These are phyloP conservation scores for Trachemys scripta DNA, from an alignment of 2,113 vertebrate genomes.

Conservation along the genomic window DNA sequence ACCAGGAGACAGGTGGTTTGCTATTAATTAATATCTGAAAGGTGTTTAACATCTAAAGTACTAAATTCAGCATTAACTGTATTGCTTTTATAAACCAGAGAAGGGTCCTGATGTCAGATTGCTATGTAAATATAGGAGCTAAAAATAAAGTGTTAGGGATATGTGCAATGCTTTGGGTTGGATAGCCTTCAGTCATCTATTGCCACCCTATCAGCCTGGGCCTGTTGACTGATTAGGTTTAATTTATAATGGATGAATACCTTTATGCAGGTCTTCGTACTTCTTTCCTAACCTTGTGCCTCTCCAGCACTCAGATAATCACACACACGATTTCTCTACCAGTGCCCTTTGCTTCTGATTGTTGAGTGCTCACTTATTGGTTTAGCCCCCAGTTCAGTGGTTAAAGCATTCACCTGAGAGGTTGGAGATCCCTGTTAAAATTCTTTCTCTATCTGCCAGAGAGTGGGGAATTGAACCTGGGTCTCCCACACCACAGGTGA, in stretches of 20 bases:
- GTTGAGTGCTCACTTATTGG: not conserved
- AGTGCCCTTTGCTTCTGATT: not conserved
- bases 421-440: not conserved
- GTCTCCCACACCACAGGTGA: not conserved
- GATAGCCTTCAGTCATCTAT: not conserved
- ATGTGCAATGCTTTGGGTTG: not conserved
- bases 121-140: not conserved
- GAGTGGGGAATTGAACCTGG: not conserved
- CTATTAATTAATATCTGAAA: not conserved
- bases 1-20: conserved; percentile 48
- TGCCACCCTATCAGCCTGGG: not conserved
- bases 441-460: not conserved
- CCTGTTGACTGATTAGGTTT: not conserved
- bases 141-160: not conserved
- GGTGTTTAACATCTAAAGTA: not conserved
- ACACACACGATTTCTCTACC: not conserved
- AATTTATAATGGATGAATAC: not conserved
- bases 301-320: not conserved
- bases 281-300: not conserved
- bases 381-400: not conserved
- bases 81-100: not conserved
- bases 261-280: not conserved
- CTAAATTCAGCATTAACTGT: not conserved
- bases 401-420: not conserved
- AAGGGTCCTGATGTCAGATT: not conserved